phyloP scores from a whole-genome alignment of 2,113 vertebrate genomes.

The Nyctibius bracteatus region DNA sequence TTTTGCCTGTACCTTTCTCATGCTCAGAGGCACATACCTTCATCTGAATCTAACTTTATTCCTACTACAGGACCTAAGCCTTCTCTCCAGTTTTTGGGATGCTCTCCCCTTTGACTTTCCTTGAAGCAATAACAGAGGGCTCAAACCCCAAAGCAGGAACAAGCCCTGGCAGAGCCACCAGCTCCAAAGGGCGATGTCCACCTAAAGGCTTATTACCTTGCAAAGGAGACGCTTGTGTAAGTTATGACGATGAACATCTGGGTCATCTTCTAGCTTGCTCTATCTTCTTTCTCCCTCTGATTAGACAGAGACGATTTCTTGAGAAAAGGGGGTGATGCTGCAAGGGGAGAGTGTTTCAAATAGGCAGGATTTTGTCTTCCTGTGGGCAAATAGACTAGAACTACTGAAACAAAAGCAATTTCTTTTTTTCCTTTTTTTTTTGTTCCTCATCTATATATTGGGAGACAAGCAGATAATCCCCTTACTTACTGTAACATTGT shows the following conservation, averaged over 20 bases:
- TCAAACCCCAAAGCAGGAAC: not conserved
- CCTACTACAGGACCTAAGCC: not conserved
- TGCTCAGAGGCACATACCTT: too few relatives aligned
- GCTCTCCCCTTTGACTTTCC: not conserved
- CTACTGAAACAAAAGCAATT: not conserved
- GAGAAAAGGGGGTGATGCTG: not conserved
- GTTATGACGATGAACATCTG: not conserved
- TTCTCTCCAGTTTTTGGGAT: not conserved
- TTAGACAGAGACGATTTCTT: not conserved
- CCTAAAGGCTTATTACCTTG: not conserved
- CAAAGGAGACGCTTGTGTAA: not conserved
- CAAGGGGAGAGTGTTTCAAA: not conserved
- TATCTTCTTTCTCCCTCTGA: not conserved
- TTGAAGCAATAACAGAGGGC: not conserved
- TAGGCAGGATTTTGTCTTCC: not conserved
- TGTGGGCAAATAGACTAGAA: not conserved
- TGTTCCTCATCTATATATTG: not conserved
- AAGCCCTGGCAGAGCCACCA: not conserved
- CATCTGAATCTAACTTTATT: not conserved
- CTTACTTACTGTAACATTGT: constrained; percentile 33
- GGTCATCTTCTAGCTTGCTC: not conserved
- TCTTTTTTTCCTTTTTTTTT: not conserved
- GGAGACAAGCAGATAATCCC: constrained; percentile 50
- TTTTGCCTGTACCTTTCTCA: not conserved
- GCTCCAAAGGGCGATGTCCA: not conserved